Evolutionary conservation across 2,113 vertebrate species (phyloP).

Genomic region (Mobula hypostoma): DNA sequence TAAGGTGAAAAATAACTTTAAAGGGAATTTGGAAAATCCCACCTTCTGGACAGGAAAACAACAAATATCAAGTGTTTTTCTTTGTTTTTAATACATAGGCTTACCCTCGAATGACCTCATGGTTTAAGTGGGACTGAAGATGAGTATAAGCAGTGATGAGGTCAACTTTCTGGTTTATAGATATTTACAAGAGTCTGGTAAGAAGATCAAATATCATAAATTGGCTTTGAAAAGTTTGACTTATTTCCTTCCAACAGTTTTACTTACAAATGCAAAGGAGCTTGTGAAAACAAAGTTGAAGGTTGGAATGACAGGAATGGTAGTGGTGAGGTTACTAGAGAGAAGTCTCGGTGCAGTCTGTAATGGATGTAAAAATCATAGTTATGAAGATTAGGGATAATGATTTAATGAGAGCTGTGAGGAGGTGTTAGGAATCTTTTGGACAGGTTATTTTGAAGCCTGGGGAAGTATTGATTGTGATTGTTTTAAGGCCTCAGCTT

Average conservation of each 20-base stretch:
- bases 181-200: conserved; percentile 99
- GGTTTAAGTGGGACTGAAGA: conserved; percentile 99
- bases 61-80: background rate
- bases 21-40: background rate
- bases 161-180: conserved; percentile 99
- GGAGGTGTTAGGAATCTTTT: no score
- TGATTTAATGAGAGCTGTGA: no score
- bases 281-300: background rate
- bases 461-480: background rate
- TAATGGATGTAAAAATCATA: no score
- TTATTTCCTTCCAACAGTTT: background rate
- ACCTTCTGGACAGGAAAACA: background rate
- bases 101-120: conserved; percentile 76
- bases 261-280: background rate
- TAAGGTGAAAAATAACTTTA: background rate
- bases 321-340: background rate
- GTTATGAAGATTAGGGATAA: no score
- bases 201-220: conserved; percentile 43
- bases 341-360: no score
- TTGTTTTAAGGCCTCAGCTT: background rate
- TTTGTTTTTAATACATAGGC: conserved; percentile 66
- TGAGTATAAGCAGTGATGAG: conserved; percentile 99
- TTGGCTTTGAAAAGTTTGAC: background rate
- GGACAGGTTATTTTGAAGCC: no score
- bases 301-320: background rate